Base-by-base conservation (phyloP, 2,888 invertebrate species). In the Drosophila nr. perissopoda region DNA sequence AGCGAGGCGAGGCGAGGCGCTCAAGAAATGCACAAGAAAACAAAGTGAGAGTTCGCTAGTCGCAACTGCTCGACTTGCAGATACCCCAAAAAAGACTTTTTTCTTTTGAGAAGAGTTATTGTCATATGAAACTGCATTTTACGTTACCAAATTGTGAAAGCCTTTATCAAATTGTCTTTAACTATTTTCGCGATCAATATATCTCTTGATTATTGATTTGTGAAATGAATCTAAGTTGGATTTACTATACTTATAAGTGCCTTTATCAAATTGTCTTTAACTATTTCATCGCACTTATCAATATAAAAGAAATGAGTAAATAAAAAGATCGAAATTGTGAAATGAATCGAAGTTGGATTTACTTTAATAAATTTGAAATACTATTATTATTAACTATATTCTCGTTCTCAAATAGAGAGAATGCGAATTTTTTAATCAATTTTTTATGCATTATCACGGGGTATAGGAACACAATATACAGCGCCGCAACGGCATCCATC, bases 1-100 rank as follows among this genome's bases (percentile, higher is more conserved):
- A 57, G 51, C 56, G 70, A 70, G 11, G 11, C 63, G 53, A 4
- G 4, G 27, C 56, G 4, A 38, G 27, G 21, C 61, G 54, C 59
- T 38, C 25, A 61, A 46, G 38, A 57, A 70, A 64, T 51, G 58
- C 68, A 21, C 36, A 67, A 52, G 60, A 51, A 60, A 57, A 10
- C 57, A 29, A 57, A 57, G 56, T 21, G 38, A 29, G n/a, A 56
- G 5, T 13, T 25, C 25, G 36, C n/a, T 5, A n/a, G 40, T 21
- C 29, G 5, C 21, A 16, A 31, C 16, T 21, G 21, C 31, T 42
- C 57, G 42, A 57, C 57, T 42, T 21, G 31, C 1, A 21, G 21
- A 57, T 42, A 57, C 42, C 31, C 2, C 6, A 21, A 16, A 25
- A 16, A 38, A 18, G 4, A 21, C 21, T 46, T 0, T 21, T 16